Evolutionary conservation across 1,140 invertebrate species (phyloP).

Genomic region (Hormaphis cornu): DNA sequence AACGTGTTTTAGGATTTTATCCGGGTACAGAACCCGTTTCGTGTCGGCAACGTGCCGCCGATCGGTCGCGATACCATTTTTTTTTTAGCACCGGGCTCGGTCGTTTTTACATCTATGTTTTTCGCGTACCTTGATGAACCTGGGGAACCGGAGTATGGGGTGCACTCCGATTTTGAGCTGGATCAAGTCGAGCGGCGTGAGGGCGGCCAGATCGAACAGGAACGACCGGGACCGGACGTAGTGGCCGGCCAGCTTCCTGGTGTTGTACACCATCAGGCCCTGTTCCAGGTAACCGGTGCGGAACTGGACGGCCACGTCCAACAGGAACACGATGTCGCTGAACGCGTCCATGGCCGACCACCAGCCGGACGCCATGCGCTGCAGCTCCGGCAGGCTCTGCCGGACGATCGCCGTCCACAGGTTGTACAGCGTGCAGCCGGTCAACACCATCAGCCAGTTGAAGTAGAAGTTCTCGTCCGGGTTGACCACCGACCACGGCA

Average conservation of each 20-base stretch:
- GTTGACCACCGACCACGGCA: constrained; percentile 79
- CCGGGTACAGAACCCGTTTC: too few species aligned
- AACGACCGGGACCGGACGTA: constrained; percentile 79
- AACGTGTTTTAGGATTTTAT: too few species aligned
- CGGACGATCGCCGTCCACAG: constrained; percentile 90
- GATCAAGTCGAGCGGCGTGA: constrained; percentile 78
- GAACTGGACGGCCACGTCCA: constrained; percentile 82
- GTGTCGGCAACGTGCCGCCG: too few species aligned
- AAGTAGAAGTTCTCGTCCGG: constrained; percentile 93
- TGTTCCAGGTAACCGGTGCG: constrained; percentile 92
- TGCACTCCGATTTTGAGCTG: constrained; percentile 69
- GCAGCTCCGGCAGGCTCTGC: constrained; percentile 85
- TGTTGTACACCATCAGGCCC: constrained; percentile 64
- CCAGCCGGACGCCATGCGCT: constrained; percentile 55
- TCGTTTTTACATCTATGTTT: too few species aligned
- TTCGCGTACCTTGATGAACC: constrained; percentile 64
- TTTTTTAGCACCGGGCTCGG: too few species aligned
- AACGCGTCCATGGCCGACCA: constrained; percentile 76
- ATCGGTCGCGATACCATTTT: too few species aligned
- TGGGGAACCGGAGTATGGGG: constrained; percentile 70
- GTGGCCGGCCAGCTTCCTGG: constrained; percentile 76
- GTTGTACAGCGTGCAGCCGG: constrained; percentile 84
- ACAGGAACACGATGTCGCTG: constrained; percentile 74
- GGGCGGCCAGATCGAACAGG: constrained; percentile 68
- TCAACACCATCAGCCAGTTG: constrained; percentile 85